A percentile compares a stretch with the other conserved stretches of the same genome.
These are phyloP conservation scores for Tor tambroides DNA, from an alignment of 2,113 vertebrate genomes.

Conservation along the genomic window DNA sequence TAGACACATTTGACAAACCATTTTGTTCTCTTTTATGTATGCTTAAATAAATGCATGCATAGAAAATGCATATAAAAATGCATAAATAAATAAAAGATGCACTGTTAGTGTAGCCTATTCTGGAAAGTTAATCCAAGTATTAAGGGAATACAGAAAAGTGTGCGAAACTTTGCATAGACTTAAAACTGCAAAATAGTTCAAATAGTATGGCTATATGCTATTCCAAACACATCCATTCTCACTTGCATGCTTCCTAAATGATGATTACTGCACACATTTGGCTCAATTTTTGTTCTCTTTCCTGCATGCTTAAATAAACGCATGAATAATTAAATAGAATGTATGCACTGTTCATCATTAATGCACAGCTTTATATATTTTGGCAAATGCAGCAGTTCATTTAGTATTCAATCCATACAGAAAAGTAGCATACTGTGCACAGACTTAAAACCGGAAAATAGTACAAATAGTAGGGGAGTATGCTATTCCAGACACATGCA, in stretches of 20 bases:
- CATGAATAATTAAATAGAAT: background rate
- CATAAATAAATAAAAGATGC: no score
- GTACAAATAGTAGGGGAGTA: background rate
- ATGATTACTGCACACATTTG: slow-evolving; percentile 21
- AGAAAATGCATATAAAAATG: no score
- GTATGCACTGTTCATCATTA: background rate
- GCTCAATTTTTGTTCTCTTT: background rate
- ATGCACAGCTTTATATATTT: background rate
- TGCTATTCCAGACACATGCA: background rate
- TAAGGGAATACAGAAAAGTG: background rate
- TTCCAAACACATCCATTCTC: background rate
- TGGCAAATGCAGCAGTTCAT: background rate
- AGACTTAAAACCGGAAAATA: background rate
- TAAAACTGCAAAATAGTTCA: background rate
- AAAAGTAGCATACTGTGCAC: background rate
- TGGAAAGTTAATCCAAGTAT: background rate
- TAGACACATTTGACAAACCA: no score
- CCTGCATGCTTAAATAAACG: background rate
- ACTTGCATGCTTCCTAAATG: slow-evolving; percentile 30
- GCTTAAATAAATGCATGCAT: no score
- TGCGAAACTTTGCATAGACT: background rate
- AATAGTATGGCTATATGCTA: background rate
- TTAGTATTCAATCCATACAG: background rate
- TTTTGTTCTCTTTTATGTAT: no score
- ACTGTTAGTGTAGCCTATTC: background rate